These are phyloP conservation scores for Criorhina ranunculi DNA, from an alignment of 2,888 invertebrate species.

Conservation along the genomic window DNA sequence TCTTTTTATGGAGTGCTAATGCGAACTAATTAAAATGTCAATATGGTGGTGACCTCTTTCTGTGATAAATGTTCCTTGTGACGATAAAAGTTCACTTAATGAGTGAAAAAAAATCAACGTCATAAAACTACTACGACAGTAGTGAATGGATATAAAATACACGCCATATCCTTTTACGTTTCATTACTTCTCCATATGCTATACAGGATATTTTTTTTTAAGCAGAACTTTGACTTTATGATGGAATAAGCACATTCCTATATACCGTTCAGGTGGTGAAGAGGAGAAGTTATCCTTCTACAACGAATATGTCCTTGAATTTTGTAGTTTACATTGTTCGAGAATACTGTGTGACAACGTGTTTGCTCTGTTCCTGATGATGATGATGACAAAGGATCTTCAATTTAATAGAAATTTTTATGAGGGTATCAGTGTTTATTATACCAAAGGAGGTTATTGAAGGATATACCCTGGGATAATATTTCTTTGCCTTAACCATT, in stretches of 20 bases:
- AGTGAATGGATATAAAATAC: not conserved
- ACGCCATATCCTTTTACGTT: not conserved
- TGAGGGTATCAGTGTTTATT: not conserved
- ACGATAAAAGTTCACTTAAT: conserved; percentile 2
- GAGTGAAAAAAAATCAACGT: conserved; percentile 19
- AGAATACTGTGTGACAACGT: not conserved
- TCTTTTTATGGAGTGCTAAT: conserved; percentile 4
- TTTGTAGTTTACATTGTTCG: conserved; percentile 24
- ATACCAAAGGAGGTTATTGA: not conserved
- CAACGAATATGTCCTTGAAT: conserved; percentile 15
- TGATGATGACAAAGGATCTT: conserved; percentile 9
- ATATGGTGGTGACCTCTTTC: not conserved
- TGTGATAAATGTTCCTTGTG: not conserved
- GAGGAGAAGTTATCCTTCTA: not conserved
- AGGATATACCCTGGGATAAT: not conserved
- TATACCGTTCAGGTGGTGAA: not conserved
- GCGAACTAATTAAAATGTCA: conserved; percentile 16
- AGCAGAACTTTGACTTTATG: not conserved
- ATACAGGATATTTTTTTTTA: not conserved
- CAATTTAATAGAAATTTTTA: conserved; percentile 40
- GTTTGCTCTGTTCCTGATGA: conserved; percentile 3
- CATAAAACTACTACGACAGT: not conserved
- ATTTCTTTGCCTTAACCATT: not conserved
- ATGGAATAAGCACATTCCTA: not conserved
- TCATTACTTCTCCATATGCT: not conserved